A percentile compares a stretch with the other conserved stretches of the same genome.
Evolutionary conservation across 1,140 invertebrate species (phyloP).

Genomic region (Thaumetopoea pityocampa): DNA sequence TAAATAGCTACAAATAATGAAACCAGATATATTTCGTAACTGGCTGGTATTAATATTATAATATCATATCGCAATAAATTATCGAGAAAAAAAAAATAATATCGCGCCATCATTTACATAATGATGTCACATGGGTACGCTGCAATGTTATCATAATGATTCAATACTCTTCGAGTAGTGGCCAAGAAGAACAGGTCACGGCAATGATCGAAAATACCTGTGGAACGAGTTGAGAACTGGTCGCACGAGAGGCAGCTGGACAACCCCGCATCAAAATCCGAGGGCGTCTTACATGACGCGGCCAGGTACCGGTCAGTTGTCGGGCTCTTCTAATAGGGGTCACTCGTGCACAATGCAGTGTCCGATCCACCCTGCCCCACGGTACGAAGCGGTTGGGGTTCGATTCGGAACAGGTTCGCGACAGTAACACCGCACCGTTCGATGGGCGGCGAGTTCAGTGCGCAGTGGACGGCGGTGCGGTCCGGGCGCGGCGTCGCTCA

Average conservation of each 20-base stretch:
- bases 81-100: too few species aligned
- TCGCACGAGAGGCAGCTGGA: conserved; percentile 41
- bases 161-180: conserved; percentile 24
- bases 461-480: conserved; percentile 50
- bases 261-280: conserved; percentile 49
- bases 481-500: conserved; percentile 52
- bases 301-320: conserved; percentile 47
- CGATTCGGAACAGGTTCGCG: conserved; percentile 34
- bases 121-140: conserved; percentile 5
- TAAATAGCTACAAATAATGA: too few species aligned
- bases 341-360: conserved; percentile 53
- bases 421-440: conserved; percentile 5
- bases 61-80: too few species aligned
- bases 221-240: conserved; percentile 43
- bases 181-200: conserved; percentile 34
- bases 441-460: conserved; percentile 34
- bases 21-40: too few species aligned
- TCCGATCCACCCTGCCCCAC: conserved; percentile 43
- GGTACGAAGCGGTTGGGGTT: conserved; percentile 25
- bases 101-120: conserved; percentile 6
- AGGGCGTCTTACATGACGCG: conserved; percentile 53
- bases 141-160: conserved; percentile 22
- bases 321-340: conserved; percentile 49
- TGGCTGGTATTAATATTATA: too few species aligned
- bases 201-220: conserved; percentile 59